Evolutionary conservation across 1,140 invertebrate species (phyloP).

Genomic region (Neuroterus valhalla): DNA sequence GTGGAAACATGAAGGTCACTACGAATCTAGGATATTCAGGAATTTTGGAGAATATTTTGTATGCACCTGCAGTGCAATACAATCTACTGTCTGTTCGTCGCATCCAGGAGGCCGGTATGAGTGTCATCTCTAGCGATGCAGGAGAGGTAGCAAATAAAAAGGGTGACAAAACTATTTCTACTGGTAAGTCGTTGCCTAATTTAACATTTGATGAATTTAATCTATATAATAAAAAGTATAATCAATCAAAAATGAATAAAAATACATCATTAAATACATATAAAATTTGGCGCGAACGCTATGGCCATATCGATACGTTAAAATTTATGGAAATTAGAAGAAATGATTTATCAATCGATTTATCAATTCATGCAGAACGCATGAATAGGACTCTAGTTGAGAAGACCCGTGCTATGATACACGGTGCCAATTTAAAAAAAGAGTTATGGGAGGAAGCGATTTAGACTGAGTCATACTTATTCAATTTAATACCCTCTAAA

Average conservation of each 20-base stretch:
- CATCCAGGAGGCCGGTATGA: slow-evolving; percentile 58
- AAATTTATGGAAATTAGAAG: slow-evolving; percentile 64
- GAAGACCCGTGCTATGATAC: too few relatives aligned
- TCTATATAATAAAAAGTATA: slow-evolving; percentile 36
- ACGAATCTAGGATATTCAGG: slow-evolving; percentile 43
- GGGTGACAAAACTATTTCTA: slow-evolving; percentile 48
- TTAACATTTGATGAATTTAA: slow-evolving; percentile 44
- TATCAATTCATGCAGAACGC: too few relatives aligned
- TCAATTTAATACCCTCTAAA: too few relatives aligned
- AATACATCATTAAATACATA: slow-evolving; percentile 49
- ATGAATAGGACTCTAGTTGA: too few relatives aligned
- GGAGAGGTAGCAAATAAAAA: slow-evolving; percentile 52
- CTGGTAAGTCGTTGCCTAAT: slow-evolving; percentile 58
- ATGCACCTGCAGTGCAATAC: slow-evolving; percentile 50
- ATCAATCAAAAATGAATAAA: slow-evolving; percentile 37
- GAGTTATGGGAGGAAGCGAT: too few relatives aligned
- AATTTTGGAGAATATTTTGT: slow-evolving; percentile 51
- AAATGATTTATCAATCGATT: slow-evolving; percentile 59
- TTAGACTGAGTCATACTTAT: too few relatives aligned
- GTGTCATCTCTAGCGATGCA: too few relatives aligned
- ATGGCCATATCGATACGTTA: slow-evolving; percentile 63
- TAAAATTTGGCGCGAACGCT: slow-evolving; percentile 63
- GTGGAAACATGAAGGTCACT: slow-evolving; percentile 44
- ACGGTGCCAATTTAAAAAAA: too few relatives aligned
- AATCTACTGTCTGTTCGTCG: slow-evolving; percentile 60